Conservation (phyloP, 2,797 vertebrate species). For the Neosilurus hyrtlii region DNA sequence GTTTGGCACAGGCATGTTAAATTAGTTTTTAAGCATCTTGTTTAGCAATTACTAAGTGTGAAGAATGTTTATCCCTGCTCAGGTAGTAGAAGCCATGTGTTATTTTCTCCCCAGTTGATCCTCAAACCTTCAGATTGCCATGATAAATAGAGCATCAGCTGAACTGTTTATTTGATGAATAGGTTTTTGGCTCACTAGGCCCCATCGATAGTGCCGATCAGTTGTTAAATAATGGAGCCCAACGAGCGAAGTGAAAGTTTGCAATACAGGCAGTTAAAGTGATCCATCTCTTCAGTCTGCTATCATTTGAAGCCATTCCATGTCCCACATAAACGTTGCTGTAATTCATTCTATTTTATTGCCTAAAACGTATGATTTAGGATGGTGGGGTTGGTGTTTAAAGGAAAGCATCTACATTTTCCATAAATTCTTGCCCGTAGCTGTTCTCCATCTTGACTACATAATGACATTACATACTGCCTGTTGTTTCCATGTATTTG, state of each 20-base stretch:
- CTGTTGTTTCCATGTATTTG: conserved; percentile 25
- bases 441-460: conserved; percentile 26
- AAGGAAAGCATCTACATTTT: conserved; percentile 1
- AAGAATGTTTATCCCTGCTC: conserved; percentile 31
- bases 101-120: conserved; percentile 23
- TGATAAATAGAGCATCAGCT: conserved; percentile 55
- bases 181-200: conserved; percentile 52
- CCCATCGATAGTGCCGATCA: conserved; percentile 51
- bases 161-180: conserved; percentile 58
- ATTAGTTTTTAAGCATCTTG: not conserved
- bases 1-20: not conserved
- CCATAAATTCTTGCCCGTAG: not conserved
- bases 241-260: conserved; percentile 55
- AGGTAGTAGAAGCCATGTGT: conserved; percentile 36
- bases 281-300: conserved; percentile 47
- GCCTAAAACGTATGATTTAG: conserved; percentile 10
- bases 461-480: conserved; percentile 19
- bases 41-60: conserved; percentile 1
- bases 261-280: conserved; percentile 53
- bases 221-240: conserved; percentile 56
- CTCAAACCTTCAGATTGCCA: conserved; percentile 44
- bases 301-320: conserved; percentile 45
- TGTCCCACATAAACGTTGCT: conserved; percentile 49
- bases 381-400: not conserved
- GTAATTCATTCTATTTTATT: conserved; percentile 41